Percentiles rank a stretch among this genome's conserved stretches.
phyloP scores from a whole-genome alignment of 2,797 vertebrate species.

The Lepilemur ruficaudatus region DNA sequence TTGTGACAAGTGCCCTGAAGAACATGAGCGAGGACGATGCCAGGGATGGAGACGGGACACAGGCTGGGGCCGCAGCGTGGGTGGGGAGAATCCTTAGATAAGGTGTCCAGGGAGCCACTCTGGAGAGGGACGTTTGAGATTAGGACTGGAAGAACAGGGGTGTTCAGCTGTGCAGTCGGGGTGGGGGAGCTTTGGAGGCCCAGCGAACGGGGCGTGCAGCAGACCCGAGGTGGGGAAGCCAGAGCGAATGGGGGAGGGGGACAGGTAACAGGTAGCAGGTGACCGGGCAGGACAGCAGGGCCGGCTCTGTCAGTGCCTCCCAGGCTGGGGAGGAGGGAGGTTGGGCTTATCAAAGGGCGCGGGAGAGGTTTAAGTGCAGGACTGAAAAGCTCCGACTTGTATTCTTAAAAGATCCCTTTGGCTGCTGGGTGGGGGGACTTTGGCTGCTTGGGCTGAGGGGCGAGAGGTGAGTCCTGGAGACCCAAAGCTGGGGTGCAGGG shows the following conservation, averaged over 20 bases:
- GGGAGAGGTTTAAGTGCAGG: neutral
- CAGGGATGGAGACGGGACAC: neutral
- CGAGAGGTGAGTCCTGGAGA: neutral
- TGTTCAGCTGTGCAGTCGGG: neutral
- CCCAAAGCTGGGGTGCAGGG: neutral
- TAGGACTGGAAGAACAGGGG: neutral
- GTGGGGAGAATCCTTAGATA: neutral
- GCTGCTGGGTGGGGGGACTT: neutral
- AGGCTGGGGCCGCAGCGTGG: neutral
- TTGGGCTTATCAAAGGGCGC: neutral
- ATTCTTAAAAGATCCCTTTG: neutral
- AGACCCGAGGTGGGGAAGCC: neutral
- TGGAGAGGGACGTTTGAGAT: neutral
- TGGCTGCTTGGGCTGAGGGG: neutral
- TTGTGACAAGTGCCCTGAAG: neutral
- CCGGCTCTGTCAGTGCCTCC: fast-evolving
- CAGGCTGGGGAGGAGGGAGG: neutral
- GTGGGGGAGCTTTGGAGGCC: fast-evolving
- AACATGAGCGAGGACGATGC: neutral
- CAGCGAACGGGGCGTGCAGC: neutral
- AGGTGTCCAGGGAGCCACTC: neutral
- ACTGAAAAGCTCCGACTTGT: neutral
- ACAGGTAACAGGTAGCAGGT: neutral
- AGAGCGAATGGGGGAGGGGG: neutral
- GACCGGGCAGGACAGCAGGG: neutral